phyloP scores from a whole-genome alignment of 1,140 invertebrate species.

The Galendromus occidentalis region DNA sequence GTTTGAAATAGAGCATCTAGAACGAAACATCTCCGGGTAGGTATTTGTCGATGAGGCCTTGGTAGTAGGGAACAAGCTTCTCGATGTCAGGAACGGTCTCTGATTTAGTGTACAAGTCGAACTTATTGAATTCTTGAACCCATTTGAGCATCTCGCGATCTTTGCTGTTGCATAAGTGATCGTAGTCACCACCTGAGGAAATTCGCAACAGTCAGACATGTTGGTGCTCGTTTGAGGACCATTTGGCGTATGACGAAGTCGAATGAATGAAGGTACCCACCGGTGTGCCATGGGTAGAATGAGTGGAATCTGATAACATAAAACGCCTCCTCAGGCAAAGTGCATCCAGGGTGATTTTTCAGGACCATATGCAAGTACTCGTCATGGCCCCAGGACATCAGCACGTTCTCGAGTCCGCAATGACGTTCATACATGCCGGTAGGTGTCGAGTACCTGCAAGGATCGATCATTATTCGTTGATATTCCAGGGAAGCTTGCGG shows the following conservation, averaged over 20 bases:
- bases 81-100: constrained; percentile 56
- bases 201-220: no score
- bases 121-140: constrained; percentile 69
- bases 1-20: constrained; percentile 27
- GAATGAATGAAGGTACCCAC: constrained; percentile 21
- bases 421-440: constrained; percentile 68
- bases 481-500: no score
- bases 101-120: constrained; percentile 78
- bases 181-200: constrained; percentile 49
- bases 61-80: constrained; percentile 64
- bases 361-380: constrained; percentile 69
- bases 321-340: constrained; percentile 53
- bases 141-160: constrained; percentile 54
- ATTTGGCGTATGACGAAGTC: no score
- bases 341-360: constrained; percentile 48
- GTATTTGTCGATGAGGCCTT: constrained; percentile 73
- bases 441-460: constrained; percentile 43
- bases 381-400: constrained; percentile 91
- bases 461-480: constrained; percentile 4
- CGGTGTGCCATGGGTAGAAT: constrained; percentile 75
- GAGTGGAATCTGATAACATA: constrained; percentile 67
- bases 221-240: no score
- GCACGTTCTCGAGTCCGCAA: constrained; percentile 63
- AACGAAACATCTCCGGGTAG: constrained; percentile 48
- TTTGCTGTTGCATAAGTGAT: constrained; percentile 45